Evolutionary conservation across 2,113 vertebrate species (phyloP).

Genomic region (Oreochromis spilurus): DNA sequence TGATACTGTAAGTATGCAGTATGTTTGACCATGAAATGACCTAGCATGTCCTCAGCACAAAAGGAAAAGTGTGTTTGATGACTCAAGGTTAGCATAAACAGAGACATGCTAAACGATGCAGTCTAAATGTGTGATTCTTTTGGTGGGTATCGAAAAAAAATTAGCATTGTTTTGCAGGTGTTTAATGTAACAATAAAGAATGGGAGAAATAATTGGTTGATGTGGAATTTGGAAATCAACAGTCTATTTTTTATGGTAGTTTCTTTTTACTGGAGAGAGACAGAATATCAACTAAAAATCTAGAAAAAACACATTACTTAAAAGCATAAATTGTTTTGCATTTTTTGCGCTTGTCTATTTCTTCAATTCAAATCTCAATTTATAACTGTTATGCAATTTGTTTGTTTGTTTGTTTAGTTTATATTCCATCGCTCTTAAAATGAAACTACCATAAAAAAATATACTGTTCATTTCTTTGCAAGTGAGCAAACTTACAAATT

Average conservation of each 20-base stretch:
- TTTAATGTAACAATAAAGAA: neutral
- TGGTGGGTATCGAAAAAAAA: neutral
- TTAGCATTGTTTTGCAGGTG: neutral
- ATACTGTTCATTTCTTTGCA: neutral
- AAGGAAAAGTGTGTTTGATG: neutral
- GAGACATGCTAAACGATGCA: neutral
- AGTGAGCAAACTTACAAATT: neutral
- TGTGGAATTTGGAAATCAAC: neutral
- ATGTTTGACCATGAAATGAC: neutral
- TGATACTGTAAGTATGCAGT: neutral
- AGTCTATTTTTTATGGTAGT: neutral
- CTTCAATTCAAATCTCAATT: neutral
- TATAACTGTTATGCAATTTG: neutral
- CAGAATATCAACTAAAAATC: neutral
- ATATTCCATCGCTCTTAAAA: neutral
- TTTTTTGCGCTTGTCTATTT: neutral
- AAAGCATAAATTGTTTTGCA: neutral
- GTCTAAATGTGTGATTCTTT: neutral
- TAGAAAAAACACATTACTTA: neutral
- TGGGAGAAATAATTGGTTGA: neutral
- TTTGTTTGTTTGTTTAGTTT: neutral
- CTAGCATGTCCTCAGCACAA: neutral
- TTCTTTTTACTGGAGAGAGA: neutral
- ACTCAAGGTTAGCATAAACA: neutral
- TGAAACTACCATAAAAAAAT: neutral